Conservation (phyloP, 1,140 invertebrate species). For the Sminthurinus signatus region DNA sequence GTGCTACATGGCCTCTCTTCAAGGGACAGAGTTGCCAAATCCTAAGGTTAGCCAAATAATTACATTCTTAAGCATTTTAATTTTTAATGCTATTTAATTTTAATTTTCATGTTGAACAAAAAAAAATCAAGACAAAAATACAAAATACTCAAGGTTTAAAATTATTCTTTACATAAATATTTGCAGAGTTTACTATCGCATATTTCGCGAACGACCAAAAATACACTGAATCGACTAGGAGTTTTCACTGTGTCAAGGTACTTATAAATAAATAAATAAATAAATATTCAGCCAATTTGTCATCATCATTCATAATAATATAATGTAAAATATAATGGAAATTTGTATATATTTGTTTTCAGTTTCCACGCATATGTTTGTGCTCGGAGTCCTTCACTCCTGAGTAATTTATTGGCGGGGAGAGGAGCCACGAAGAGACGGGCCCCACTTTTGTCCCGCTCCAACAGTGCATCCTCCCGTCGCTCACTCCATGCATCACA, state of each 20-base stretch:
- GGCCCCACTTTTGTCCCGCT: slow-evolving; percentile 66
- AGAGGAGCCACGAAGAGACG: slow-evolving; percentile 50
- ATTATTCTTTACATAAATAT: slow-evolving; percentile 39
- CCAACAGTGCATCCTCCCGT: slow-evolving; percentile 63
- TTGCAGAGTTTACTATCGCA: slow-evolving; percentile 86
- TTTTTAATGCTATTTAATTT: too few species aligned
- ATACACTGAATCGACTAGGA: slow-evolving; percentile 86
- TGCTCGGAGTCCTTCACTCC: slow-evolving; percentile 81
- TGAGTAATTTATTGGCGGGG: slow-evolving; percentile 85
- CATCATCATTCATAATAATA: too few species aligned
- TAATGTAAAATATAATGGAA: too few species aligned
- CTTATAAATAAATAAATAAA: too few species aligned
- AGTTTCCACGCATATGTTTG: slow-evolving; percentile 97
- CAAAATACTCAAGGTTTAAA: neutral
- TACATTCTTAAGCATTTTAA: too few species aligned
- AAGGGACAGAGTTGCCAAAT: slow-evolving; percentile 92
- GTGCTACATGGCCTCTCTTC: slow-evolving; percentile 94
- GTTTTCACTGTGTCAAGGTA: slow-evolving; percentile 96
- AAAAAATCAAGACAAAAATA: too few species aligned
- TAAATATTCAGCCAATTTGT: too few species aligned
- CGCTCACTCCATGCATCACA: slow-evolving; percentile 53
- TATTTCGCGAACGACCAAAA: slow-evolving; percentile 90
- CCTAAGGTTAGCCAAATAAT: slow-evolving; percentile 67
- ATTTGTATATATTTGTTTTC: too few species aligned
- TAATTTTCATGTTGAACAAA: too few species aligned